A percentile compares a stretch with the other conserved stretches of the same genome.
Conservation (phyloP, 92 coral and sea anemone species). For the Pocillopora grandis region DNA sequence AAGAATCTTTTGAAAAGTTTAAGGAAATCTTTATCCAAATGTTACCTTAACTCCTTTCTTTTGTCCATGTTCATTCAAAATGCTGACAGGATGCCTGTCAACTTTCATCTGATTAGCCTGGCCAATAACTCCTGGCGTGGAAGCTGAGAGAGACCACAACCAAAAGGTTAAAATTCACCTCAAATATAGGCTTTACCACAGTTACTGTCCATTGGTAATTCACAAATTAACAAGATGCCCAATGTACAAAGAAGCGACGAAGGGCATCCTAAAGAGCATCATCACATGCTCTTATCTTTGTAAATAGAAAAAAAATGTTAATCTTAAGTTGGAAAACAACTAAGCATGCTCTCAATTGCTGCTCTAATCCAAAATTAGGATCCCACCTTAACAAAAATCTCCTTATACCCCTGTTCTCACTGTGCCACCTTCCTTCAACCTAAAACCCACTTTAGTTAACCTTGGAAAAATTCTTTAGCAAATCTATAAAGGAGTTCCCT, state of each 20-base stretch:
- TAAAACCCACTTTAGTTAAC: neutral
- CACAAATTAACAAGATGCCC: too few species aligned
- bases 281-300: too few species aligned
- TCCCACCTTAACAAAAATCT: constrained; percentile 13
- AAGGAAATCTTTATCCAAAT: neutral
- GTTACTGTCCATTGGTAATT: too few species aligned
- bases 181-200: too few species aligned
- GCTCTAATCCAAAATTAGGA: neutral
- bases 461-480: neutral
- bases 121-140: constrained; percentile 6
- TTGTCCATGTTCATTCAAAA: constrained; percentile 89
- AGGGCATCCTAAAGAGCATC: too few species aligned
- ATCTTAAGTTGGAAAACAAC: neutral
- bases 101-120: constrained; percentile 18
- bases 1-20: too few species aligned
- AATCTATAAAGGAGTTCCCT: too few species aligned
- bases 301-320: neutral
- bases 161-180: neutral
- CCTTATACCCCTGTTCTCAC: neutral
- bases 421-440: neutral
- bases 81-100: constrained; percentile 71
- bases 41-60: constrained; percentile 67
- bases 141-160: constrained; percentile 22
- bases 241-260: too few species aligned
- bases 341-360: too few species aligned